These are phyloP conservation scores for Terrapene triunguis DNA, from an alignment of 2,113 vertebrate species.

Conservation along the genomic window DNA sequence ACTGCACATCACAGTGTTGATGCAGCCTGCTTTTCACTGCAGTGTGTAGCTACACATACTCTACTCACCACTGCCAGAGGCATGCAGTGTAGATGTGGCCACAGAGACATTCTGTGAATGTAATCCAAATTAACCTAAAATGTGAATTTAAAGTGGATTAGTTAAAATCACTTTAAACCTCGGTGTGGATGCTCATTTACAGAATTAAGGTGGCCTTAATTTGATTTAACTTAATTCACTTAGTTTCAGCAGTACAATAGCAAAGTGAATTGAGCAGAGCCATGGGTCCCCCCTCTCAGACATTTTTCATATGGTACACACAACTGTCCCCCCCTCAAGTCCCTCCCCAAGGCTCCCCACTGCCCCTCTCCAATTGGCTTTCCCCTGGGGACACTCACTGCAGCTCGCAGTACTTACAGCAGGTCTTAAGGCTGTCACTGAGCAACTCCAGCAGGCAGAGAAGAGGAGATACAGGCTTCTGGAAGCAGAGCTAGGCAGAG, in stretches of 20 bases:
- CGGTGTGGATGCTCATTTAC: background rate
- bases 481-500: background rate
- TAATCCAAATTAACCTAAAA: background rate
- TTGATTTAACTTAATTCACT: background rate
- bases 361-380: background rate
- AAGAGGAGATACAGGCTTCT: background rate
- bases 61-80: too few species aligned
- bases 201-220: background rate
- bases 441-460: background rate
- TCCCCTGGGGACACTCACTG: background rate
- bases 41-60: too few species aligned
- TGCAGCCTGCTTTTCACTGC: too few species aligned
- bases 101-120: background rate
- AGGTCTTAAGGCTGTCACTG: background rate
- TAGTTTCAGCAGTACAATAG: background rate
- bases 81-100: background rate
- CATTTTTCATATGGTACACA: background rate
- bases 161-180: background rate
- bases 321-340: background rate
- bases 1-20: too few species aligned
- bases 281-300: too few species aligned
- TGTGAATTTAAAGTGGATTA: background rate
- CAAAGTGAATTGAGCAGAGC: background rate
- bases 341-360: background rate
- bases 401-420: background rate